These are phyloP conservation scores for Dendroctonus ponderosae DNA, from an alignment of 1,140 invertebrate genomes.

Conservation along the genomic window DNA sequence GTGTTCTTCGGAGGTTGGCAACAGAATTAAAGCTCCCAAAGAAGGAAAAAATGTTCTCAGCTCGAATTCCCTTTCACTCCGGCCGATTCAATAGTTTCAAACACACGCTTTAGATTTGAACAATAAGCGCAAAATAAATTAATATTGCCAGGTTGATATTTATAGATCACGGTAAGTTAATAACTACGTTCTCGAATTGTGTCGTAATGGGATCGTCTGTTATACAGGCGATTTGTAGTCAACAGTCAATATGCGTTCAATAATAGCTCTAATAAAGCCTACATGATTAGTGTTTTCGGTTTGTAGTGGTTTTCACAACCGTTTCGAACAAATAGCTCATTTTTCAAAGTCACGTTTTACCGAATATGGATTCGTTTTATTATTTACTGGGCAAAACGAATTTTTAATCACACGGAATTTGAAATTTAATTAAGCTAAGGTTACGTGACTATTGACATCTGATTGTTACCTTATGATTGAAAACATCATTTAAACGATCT, in stretches of 20 bases:
- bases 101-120: conserved; percentile 11
- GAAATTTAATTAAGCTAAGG: conserved; percentile 10
- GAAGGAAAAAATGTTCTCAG: conserved; percentile 13
- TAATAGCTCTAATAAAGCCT: no score
- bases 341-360: no score
- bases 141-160: conserved; percentile 10
- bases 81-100: conserved; percentile 7
- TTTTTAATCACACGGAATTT: conserved; percentile 9
- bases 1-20: conserved; percentile 18
- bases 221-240: no score
- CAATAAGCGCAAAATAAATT: conserved; percentile 8
- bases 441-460: conserved; percentile 10
- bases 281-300: no score
- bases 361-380: no score
- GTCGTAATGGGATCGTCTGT: no score
- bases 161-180: conserved; percentile 4
- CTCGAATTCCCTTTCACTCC: conserved; percentile 13
- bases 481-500: no score
- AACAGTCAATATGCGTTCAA: no score
- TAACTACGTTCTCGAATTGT: no score
- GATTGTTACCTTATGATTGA: not conserved
- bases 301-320: no score
- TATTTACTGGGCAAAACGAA: conserved; percentile 4
- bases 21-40: conserved; percentile 19
- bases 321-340: no score